Conservation (phyloP, 2,797 vertebrate species). For the Artibeus lituratus region DNA sequence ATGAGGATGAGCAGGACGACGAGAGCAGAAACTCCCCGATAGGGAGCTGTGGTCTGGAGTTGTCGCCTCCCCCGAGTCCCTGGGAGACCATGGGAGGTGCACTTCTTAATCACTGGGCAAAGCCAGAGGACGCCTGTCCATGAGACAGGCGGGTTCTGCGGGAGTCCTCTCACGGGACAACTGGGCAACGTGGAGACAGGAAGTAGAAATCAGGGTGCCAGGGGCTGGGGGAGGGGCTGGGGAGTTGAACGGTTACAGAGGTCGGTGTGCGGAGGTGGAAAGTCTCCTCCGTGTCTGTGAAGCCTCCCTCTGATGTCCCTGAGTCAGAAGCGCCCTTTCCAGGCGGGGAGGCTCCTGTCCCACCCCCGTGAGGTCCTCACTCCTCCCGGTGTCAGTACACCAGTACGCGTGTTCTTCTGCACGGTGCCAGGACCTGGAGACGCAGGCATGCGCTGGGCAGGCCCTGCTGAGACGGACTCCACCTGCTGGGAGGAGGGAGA, state of each 20-base stretch:
- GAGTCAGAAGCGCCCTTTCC: neutral
- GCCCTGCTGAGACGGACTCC: fast-evolving
- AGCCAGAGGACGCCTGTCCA: fast-evolving
- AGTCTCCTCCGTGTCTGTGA: neutral
- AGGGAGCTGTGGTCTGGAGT: fast-evolving
- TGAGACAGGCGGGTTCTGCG: too few species aligned
- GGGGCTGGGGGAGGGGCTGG: too few species aligned
- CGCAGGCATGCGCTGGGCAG: fast-evolving
- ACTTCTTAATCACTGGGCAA: fast-evolving
- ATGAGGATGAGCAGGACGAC: fast-evolving
- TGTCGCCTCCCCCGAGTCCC: fast-evolving
- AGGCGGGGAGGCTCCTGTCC: fast-evolving
- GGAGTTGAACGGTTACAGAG: too few species aligned
- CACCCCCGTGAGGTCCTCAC: neutral
- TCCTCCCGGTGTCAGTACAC: neutral
- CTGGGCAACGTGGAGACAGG: neutral
- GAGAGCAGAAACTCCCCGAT: fast-evolving
- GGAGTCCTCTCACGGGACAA: too few species aligned
- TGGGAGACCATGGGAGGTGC: too few species aligned
- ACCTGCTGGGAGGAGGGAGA: fast-evolving
- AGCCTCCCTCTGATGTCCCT: fast-evolving
- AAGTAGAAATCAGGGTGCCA: neutral
- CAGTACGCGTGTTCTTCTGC: fast-evolving
- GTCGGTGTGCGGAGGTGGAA: neutral
- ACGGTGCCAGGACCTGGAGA: fast-evolving